Conservation (phyloP, 2,113 vertebrate genomes). For the Macquaria australasica region DNA sequence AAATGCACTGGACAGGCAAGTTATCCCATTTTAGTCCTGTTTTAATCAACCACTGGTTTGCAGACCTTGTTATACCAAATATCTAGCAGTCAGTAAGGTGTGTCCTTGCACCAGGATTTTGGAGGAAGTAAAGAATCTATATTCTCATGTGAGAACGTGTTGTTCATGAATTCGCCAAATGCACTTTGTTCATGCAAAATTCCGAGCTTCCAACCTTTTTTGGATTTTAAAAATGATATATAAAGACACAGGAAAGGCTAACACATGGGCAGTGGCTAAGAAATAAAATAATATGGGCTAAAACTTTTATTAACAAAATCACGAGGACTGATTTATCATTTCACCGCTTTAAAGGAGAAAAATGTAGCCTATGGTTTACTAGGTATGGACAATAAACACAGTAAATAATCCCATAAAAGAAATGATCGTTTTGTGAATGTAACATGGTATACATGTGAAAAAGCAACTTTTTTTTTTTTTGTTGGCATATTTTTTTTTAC, state of each 20-base stretch:
- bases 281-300: background rate
- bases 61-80: background rate
- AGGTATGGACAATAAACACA: background rate
- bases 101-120: too few relatives aligned
- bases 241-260: background rate
- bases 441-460: background rate
- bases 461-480: background rate
- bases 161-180: background rate
- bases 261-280: background rate
- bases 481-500: background rate
- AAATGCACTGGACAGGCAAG: background rate
- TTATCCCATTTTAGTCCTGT: background rate
- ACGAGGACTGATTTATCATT: background rate
- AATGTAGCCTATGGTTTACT: too few relatives aligned
- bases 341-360: background rate
- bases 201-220: background rate
- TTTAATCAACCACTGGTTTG: background rate
- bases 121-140: background rate
- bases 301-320: background rate
- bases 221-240: background rate
- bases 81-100: background rate
- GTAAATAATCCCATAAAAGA: background rate
- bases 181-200: background rate
- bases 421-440: background rate
- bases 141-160: too few relatives aligned